These are phyloP conservation scores for Coptotermes formosanus DNA, from an alignment of 1,140 invertebrate species.

Conservation along the genomic window DNA sequence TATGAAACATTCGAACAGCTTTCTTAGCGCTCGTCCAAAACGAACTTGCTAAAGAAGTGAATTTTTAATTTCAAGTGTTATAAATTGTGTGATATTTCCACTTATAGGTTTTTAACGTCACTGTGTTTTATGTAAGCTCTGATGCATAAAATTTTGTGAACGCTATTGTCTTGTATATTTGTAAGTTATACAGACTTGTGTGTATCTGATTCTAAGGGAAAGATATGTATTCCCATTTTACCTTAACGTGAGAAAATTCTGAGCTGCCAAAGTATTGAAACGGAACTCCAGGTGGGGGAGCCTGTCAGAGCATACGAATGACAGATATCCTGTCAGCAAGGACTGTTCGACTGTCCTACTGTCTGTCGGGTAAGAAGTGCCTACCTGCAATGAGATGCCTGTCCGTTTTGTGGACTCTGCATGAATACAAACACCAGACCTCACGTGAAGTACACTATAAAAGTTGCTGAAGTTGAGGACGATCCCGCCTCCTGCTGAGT, in stretches of 20 bases:
- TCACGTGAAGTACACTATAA: background rate
- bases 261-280: conserved; percentile 3
- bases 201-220: background rate
- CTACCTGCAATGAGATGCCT: background rate
- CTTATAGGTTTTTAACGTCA: too few relatives aligned
- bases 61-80: too few relatives aligned
- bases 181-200: too few relatives aligned
- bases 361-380: background rate
- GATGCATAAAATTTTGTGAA: too few relatives aligned
- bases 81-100: too few relatives aligned
- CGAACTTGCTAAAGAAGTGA: too few relatives aligned
- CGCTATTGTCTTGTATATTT: too few relatives aligned
- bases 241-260: background rate
- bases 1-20: too few relatives aligned
- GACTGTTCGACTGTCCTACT: background rate
- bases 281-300: background rate
- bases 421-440: background rate
- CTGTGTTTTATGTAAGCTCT: too few relatives aligned
- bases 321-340: background rate
- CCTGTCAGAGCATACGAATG: background rate
- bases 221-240: background rate
- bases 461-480: background rate
- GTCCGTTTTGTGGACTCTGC: background rate
- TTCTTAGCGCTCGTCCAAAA: too few relatives aligned
- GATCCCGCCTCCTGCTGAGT: background rate